Percentiles rank a stretch among this genome's conserved stretches.
phyloP scores from a whole-genome alignment of 2,797 vertebrate genomes.

The Sebastes oblongus region DNA sequence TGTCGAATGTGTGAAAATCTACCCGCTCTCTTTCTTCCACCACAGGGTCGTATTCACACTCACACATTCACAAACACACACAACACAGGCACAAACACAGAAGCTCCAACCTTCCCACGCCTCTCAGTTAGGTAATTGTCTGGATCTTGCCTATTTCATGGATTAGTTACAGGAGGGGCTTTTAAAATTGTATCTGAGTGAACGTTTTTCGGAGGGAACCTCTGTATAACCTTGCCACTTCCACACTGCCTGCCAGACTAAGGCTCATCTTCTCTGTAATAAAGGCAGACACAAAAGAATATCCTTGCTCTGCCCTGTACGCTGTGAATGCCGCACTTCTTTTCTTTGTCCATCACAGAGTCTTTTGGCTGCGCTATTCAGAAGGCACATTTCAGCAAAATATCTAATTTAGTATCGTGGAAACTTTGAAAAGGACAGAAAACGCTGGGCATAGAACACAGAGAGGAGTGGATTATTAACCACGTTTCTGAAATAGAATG shows the following conservation, averaged over 20 bases:
- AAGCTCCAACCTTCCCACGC: constrained; percentile 12
- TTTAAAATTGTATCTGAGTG: constrained; percentile 57
- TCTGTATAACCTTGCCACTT: constrained; percentile 54
- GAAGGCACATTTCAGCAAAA: constrained; percentile 20
- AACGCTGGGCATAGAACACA: neutral
- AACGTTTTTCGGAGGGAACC: constrained; percentile 45
- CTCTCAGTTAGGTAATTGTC: constrained; percentile 51
- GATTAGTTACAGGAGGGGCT: constrained; percentile 64
- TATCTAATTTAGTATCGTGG: constrained; percentile 28
- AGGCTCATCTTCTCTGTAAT: constrained; percentile 56
- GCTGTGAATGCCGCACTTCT: constrained; percentile 9
- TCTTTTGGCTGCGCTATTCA: constrained; percentile 30
- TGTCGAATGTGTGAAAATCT: constrained; percentile 36
- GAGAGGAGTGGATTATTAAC: constrained; percentile 19
- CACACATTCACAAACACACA: constrained; percentile 13
- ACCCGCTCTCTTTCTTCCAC: neutral
- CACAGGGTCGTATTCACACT: constrained; percentile 6
- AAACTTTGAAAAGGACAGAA: constrained; percentile 26
- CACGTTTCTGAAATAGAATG: neutral
- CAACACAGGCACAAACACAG: constrained; percentile 6
- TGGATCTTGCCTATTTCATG: constrained; percentile 67
- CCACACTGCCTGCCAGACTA: constrained; percentile 48
- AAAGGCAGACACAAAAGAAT: constrained; percentile 59
- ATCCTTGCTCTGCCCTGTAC: constrained; percentile 22
- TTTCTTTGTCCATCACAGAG: constrained; percentile 40